These are phyloP conservation scores for Tragelaphus buxtoni DNA, from an alignment of 2,113 vertebrate genomes.

Conservation along the genomic window DNA sequence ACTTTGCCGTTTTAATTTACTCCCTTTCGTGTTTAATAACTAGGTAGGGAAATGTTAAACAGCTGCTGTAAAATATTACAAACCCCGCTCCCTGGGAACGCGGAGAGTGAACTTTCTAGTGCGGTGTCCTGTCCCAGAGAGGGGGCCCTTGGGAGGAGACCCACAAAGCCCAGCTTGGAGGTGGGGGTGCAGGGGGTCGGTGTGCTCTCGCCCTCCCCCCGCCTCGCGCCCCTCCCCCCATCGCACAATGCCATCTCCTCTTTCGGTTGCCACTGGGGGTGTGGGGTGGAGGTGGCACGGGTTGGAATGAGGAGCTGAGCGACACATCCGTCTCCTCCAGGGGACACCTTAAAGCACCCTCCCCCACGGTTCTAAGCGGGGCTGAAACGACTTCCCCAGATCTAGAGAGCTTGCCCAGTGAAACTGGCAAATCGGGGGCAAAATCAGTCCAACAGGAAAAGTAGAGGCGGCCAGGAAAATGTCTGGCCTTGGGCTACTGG, in stretches of 20 bases:
- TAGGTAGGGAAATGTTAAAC: constrained; percentile 76
- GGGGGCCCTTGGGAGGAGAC: accelerated
- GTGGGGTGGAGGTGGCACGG: neutral
- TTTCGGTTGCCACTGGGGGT: neutral
- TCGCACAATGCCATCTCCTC: neutral
- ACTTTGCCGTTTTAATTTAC: constrained; percentile 77
- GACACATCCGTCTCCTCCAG: neutral
- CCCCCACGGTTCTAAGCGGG: neutral
- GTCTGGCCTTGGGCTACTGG: neutral
- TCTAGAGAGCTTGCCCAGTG: neutral
- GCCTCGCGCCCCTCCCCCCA: neutral
- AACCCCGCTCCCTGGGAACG: constrained; percentile 7
- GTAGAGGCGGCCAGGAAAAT: neutral
- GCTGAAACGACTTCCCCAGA: neutral
- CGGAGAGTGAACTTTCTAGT: neutral
- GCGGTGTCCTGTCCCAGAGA: neutral
- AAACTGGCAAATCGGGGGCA: neutral
- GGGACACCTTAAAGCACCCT: neutral
- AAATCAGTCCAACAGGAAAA: neutral
- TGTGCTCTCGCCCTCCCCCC: neutral
- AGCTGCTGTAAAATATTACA: constrained; percentile 72
- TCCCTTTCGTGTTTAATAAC: constrained; percentile 78
- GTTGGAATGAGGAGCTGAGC: neutral
- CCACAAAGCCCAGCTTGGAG: neutral
- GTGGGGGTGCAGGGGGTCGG: too few species aligned